These are phyloP conservation scores for Sussaba pulchella DNA, from an alignment of 2,888 invertebrate genomes.

Conservation along the genomic window DNA sequence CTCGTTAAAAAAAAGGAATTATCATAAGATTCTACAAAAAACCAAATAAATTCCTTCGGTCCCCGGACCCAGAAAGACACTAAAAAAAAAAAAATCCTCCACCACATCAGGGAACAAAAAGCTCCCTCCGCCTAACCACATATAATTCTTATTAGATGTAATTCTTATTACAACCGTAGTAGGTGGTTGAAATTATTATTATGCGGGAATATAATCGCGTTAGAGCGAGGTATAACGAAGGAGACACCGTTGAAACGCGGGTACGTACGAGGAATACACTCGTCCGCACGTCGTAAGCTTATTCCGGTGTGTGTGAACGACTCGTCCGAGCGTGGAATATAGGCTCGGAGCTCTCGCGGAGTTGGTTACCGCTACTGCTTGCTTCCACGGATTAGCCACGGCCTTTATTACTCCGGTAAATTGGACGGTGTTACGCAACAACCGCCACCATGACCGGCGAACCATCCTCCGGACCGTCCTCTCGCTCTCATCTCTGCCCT, in stretches of 20 bases:
- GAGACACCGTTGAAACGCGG: background rate
- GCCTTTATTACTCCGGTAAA: slow-evolving; percentile 70
- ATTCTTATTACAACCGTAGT: background rate
- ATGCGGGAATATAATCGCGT: slow-evolving; percentile 1
- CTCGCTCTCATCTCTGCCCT: slow-evolving; percentile 24
- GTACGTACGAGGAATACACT: background rate
- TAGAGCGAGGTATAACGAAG: background rate
- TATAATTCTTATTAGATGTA: slow-evolving; percentile 24
- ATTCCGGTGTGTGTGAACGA: slow-evolving; percentile 33
- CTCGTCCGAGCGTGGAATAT: slow-evolving; percentile 36
- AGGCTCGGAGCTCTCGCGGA: slow-evolving; percentile 7
- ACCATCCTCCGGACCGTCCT: slow-evolving; percentile 20
- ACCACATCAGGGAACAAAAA: no score
- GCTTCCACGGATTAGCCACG: slow-evolving; percentile 64
- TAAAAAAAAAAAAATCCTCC: no score
- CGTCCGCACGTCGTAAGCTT: slow-evolving; percentile 27
- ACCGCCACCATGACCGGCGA: slow-evolving; percentile 47
- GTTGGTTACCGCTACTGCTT: slow-evolving; percentile 61
- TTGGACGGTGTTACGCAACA: slow-evolving; percentile 78
- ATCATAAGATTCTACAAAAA: no score
- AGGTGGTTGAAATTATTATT: slow-evolving; percentile 8
- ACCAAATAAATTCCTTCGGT: no score
- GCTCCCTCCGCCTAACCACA: background rate
- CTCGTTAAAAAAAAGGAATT: no score
- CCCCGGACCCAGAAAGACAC: no score